Evolutionary conservation across 2,113 vertebrate genomes (phyloP), one percentile per base, ranked within the genome.

Genomic region (Poecile atricapillus): DNA sequence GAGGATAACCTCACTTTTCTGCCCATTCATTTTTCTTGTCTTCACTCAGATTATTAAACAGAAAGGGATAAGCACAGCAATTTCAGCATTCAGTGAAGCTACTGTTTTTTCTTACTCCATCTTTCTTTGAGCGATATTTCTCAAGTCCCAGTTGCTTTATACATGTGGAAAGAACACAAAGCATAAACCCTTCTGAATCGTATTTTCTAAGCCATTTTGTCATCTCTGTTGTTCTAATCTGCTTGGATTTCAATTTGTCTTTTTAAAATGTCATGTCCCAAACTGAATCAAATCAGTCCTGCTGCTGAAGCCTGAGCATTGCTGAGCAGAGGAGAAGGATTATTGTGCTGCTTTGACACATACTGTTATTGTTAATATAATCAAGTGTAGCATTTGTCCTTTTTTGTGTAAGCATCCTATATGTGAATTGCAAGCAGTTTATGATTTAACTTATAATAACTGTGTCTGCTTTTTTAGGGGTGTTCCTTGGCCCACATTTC

Each of bases 181-280:
- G 35, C 33, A 35, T 53, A 93, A 89, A 70, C 35, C n/a, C 24
- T 55, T 78, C 68, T 63, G 39, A 67, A 33, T 78, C 27, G 5
- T 77, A 35, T 75, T 90, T 93, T 86, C 55, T 33, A 70, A 67
- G 49, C 73, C 27, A 2, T 62, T 91, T 70, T 94, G 73, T 92
- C 80, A 70, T 83, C 56, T 67, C 39, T 35, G 44, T 88, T 93
- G 43, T 88, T 96, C 68, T 94, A 73, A 83, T 89, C 64, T 89
- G 43, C 76, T 81, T 86, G 64, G 23, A 52, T 95, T 92, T 76
- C 83, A 78, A 9, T 92, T 83, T 93, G 20, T 92, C 86, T 92
- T 77, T 93, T 88, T 47, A 35, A 90, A 93, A 93, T 86, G 86
- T 63, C 76, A 28, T 70, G 68, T 90, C 76, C 68, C 69, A 67